Percentiles rank a stretch among this genome's conserved stretches.
phyloP scores from a whole-genome alignment of 2,113 vertebrate genomes.

The Phalacrocorax aristotelis region DNA sequence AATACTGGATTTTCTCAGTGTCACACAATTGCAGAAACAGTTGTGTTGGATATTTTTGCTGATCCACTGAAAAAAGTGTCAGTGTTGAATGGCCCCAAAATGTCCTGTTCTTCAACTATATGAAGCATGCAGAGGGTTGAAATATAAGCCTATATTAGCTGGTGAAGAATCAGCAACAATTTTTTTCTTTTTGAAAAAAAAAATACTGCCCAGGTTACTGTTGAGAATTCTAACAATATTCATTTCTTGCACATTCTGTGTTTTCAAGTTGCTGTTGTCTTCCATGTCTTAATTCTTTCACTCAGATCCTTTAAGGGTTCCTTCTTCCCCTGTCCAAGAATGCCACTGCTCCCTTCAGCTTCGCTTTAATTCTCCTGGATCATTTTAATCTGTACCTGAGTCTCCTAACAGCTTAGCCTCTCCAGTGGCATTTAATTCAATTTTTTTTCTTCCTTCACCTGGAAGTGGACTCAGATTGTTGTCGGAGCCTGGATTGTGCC shows the following conservation, averaged over 20 bases:
- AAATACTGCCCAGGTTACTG: background rate
- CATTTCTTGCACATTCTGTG: background rate
- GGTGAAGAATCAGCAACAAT: background rate
- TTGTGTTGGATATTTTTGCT: background rate
- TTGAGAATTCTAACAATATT: background rate
- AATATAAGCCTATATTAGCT: background rate
- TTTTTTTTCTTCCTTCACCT: background rate
- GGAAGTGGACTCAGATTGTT: background rate
- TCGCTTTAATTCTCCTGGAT: background rate
- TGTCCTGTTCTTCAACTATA: background rate
- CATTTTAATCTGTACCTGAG: background rate
- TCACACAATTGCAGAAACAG: slow-evolving; percentile 39
- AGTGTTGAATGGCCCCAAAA: background rate
- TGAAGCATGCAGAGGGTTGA: background rate
- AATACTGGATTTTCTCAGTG: slow-evolving; percentile 1
- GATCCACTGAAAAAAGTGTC: background rate
- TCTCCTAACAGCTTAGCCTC: background rate
- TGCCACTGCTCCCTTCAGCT: background rate
- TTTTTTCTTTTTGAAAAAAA: background rate
- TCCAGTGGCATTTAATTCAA: background rate
- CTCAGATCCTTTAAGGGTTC: background rate
- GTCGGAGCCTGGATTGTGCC: background rate
- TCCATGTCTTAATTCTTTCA: background rate
- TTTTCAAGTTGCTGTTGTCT: background rate
- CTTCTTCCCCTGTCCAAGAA: background rate